Evolutionary conservation across 2,888 invertebrate species (phyloP).

Genomic region (Rhamnusium bicolor): DNA sequence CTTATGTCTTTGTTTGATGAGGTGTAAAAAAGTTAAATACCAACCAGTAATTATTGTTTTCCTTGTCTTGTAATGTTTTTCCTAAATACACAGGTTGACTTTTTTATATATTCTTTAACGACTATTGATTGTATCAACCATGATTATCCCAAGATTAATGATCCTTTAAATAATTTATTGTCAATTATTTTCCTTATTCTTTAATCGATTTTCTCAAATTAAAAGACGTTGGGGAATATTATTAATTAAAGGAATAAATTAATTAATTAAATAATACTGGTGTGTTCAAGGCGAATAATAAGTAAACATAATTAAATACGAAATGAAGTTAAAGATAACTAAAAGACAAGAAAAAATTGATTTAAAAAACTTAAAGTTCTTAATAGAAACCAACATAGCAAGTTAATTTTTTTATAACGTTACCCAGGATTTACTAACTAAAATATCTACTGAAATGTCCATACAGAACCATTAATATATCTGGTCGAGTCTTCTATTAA

Average conservation of each 20-base stretch:
- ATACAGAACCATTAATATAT: too few species aligned
- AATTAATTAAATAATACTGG: background rate
- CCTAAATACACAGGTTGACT: background rate
- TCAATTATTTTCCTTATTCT: constrained; percentile 17
- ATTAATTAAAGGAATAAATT: constrained; percentile 1
- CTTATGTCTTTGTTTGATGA: background rate
- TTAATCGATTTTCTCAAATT: constrained; percentile 11
- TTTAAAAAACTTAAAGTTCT: too few species aligned
- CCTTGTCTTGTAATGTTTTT: background rate
- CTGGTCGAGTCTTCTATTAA: too few species aligned
- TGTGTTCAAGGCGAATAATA: background rate
- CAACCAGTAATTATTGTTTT: too few species aligned
- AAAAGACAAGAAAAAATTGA: too few species aligned
- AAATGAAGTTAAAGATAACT: background rate
- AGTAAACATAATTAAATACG: background rate
- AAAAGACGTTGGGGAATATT: background rate
- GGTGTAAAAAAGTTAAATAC: background rate
- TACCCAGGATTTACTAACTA: too few species aligned
- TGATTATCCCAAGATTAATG: constrained; percentile 15
- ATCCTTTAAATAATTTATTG: constrained; percentile 13
- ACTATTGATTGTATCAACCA: background rate
- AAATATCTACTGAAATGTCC: too few species aligned
- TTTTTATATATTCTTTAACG: background rate
- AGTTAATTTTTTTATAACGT: too few species aligned
- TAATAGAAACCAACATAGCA: too few species aligned